Percentiles rank a stretch among this genome's conserved stretches.
These are phyloP conservation scores for Hyles euphorbiae DNA, from an alignment of 1,140 invertebrate species.

Conservation along the genomic window DNA sequence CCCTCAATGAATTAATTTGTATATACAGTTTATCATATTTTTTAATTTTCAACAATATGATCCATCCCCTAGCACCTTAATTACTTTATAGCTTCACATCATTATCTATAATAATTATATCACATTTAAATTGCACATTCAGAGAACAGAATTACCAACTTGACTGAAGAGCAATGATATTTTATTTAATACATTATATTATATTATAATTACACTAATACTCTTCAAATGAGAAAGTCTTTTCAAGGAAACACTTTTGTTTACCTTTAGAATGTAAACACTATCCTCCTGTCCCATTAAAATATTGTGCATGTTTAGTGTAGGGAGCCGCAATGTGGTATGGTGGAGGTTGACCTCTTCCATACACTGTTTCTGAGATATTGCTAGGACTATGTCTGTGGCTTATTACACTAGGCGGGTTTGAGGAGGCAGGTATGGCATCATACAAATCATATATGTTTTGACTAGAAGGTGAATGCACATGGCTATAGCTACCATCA, in stretches of 20 bases:
- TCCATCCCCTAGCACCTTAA: constrained; percentile 67
- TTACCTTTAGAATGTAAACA: constrained; percentile 26
- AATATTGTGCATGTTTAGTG: constrained; percentile 75
- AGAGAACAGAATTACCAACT: constrained; percentile 42
- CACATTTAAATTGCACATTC: constrained; percentile 70
- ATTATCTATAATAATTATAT: constrained; percentile 51
- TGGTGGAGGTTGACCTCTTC: constrained; percentile 63
- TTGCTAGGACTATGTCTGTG: constrained; percentile 56
- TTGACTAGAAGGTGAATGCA: constrained; percentile 58
- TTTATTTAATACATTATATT: constrained; percentile 1
- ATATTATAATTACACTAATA: constrained; percentile 13
- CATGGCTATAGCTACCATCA: constrained; percentile 65
- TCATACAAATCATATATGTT: constrained; percentile 69
- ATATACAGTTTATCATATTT: constrained; percentile 8
- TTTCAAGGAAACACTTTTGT: constrained; percentile 20
- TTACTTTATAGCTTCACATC: constrained; percentile 28
- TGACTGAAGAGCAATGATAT: constrained; percentile 23
- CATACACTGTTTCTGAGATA: constrained; percentile 49
- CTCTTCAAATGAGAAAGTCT: constrained; percentile 26
- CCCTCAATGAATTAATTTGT: constrained; percentile 6
- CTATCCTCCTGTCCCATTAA: constrained; percentile 71
- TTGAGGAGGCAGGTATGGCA: constrained; percentile 52
- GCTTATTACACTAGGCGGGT: constrained; percentile 50
- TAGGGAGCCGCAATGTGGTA: constrained; percentile 75
- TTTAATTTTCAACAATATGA: constrained; percentile 42